Base-by-base conservation (phyloP, 2,888 invertebrate species). In the Actias luna region DNA sequence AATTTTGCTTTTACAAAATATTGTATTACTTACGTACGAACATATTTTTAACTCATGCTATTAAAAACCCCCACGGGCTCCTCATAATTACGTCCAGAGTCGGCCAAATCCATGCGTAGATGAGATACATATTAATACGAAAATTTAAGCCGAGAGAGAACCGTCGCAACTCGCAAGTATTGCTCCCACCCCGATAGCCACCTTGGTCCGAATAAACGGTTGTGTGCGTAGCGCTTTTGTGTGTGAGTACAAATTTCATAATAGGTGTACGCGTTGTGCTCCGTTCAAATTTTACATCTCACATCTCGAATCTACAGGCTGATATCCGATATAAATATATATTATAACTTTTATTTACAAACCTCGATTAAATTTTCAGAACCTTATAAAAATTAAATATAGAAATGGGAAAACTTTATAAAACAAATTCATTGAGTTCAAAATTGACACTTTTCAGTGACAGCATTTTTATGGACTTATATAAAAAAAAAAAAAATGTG, bases 201-300 rank as follows among this genome's bases (percentile, higher is more conserved):
- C 79, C 82, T 80, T 86, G 87, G 92, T 90, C 90, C 91, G 88
- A 87, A 39, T 61, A 82, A 7, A 80, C 78, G 73, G 73, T 74
- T 67, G 72, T 67, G 67, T 58, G 63, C 65, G 70, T 75, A 76
- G 76, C 84, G 85, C 76, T 83, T 76, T 80, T 73, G 79, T 73
- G 75, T 87, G 89, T 88, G 89, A 83, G 87, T 81, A 82, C 83
- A 84, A 87, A 87, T 88, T 88, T 88, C 88, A 89, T 90, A 89
- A 88, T 89, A 91, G 89, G 88, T 89, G 88, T 85, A 82, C 85
- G 85, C 76, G 29, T 29, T 84, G 82, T 84, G 81, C 85, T 88
- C 84, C 80, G 85, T 83, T 88, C 89, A 89, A 91, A 92, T 92
- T 92, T 92, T 89, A 92, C 91, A 90, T 90, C 88, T 89, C 88